Base-by-base conservation (phyloP, 2,797 vertebrate genomes). In the Valencia hispanica region DNA sequence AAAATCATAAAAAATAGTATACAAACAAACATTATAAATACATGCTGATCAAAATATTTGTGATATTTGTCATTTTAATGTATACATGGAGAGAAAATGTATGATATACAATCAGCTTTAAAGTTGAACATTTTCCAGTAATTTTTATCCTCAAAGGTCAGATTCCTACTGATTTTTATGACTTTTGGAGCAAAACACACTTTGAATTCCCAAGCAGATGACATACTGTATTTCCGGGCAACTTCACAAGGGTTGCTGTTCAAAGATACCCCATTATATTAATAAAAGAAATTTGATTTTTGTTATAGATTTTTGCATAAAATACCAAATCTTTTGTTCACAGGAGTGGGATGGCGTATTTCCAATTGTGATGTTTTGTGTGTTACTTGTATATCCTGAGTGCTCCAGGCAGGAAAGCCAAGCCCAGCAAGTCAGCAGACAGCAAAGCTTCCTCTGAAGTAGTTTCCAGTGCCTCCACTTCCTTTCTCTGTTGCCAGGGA, bases 321-420 rank as follows among this genome's bases (percentile, higher is more conserved):
- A 53, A 36, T 9, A 32, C 45, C 20, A 11, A 11, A 27, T 48
- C 45, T 36, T 22, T 51, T n/a, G 53, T n/a, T 55, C 34, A 63
- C 50, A 34, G 22, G 12, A 63, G 25, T 8, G 47, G 32, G 41
- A 51, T 2, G 8, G 48, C 47, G 63, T 43, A 43, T 61, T 34
- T 59, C 17, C 34, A 74, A 78, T 36, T 63, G 36, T 18, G 32
- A 5, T 43, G 41, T 4, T 30, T 61, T 68, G 8, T 71, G 57
- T 69, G 48, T 81, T 88, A 95, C 96, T 93, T 95, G 93, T 95
- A 96, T 39, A 88, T 88, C 76, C 75, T 92, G 73, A 96, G 93
- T 10, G 93, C 95, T 79, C 95, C 95, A 0, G 96, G 95, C 61
- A 96, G 77, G 65, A 90, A 84, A 51, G 93, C 93, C 81, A 96